Evolutionary conservation across 2,797 vertebrate species (phyloP).

Genomic region (Natrix natrix): DNA sequence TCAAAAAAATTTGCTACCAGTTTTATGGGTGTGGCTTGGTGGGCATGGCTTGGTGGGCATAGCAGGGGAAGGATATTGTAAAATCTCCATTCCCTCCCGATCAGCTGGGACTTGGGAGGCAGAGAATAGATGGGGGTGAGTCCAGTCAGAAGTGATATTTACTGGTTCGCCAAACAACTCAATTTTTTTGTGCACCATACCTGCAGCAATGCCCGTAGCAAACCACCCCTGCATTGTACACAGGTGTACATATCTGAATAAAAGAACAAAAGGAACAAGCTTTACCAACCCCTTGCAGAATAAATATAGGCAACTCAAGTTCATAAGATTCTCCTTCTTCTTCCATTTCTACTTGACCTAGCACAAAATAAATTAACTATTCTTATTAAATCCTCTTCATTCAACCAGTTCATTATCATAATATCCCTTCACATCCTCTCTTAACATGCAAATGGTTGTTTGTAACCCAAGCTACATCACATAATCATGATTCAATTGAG

Average conservation of each 20-base stretch:
- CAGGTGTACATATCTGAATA: not conserved
- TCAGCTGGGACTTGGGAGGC: too few species aligned
- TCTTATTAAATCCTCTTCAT: conserved; percentile 13
- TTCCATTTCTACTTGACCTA: not conserved
- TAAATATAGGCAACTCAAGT: not conserved
- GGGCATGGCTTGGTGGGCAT: too few species aligned
- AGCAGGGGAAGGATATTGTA: too few species aligned
- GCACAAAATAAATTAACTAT: conserved; percentile 12
- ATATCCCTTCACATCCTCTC: conserved; percentile 21
- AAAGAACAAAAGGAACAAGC: not conserved
- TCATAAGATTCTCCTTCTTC: not conserved
- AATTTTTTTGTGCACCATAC: too few species aligned
- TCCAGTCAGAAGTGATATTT: too few species aligned
- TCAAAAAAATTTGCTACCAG: too few species aligned
- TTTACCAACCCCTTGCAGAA: not conserved
- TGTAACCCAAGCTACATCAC: not conserved
- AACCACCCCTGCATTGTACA: not conserved
- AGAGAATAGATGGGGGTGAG: too few species aligned
- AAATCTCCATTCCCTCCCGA: too few species aligned
- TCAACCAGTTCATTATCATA: not conserved
- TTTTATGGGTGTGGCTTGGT: too few species aligned
- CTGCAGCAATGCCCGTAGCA: too few species aligned
- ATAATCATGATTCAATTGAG: conserved; percentile 42
- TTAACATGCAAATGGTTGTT: conserved; percentile 23
- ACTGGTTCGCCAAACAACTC: too few species aligned